Conservation (phyloP, 2,113 vertebrate species). For the Mustelus asterias region DNA sequence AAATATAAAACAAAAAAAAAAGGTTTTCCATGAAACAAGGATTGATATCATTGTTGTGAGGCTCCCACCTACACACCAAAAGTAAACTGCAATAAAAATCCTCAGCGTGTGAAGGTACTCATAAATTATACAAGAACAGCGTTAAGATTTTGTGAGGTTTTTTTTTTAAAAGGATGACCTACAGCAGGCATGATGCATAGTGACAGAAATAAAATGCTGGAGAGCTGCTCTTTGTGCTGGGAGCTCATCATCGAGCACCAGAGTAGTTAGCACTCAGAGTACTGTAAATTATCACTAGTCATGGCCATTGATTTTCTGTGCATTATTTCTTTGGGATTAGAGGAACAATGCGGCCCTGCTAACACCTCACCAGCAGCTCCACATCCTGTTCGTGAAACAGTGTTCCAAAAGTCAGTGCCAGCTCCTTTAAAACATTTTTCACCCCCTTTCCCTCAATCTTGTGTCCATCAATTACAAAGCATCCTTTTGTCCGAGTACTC, state of each 20-base stretch:
- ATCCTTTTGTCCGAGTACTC: slow-evolving; percentile 20
- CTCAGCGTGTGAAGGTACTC: slow-evolving; percentile 66
- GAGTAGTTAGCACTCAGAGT: slow-evolving; percentile 56
- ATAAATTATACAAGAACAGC: slow-evolving; percentile 71
- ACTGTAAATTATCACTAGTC: slow-evolving; percentile 66
- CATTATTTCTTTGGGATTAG: slow-evolving; percentile 65
- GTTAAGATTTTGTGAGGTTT: slow-evolving; percentile 68
- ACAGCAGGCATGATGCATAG: slow-evolving; percentile 56
- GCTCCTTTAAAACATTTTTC: background rate
- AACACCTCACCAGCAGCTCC: background rate
- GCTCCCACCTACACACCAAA: slow-evolving; percentile 39
- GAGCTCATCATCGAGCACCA: slow-evolving; percentile 46
- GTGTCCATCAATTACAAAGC: slow-evolving; percentile 33
- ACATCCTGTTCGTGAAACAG: background rate
- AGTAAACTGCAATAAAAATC: slow-evolving; percentile 56
- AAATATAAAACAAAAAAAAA: slow-evolving; percentile 11
- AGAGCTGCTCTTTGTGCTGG: slow-evolving; percentile 44
- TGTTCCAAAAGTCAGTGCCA: background rate
- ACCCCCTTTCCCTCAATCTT: slow-evolving; percentile 9
- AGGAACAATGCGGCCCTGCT: slow-evolving; percentile 59
- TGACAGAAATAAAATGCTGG: slow-evolving; percentile 41
- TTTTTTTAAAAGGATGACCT: slow-evolving; percentile 66
- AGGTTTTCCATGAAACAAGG: background rate
- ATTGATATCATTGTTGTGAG: slow-evolving; percentile 10
- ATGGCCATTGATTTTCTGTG: slow-evolving; percentile 68